Conservation (phyloP, 1,140 invertebrate genomes). For the Trichonephila clavata region DNA sequence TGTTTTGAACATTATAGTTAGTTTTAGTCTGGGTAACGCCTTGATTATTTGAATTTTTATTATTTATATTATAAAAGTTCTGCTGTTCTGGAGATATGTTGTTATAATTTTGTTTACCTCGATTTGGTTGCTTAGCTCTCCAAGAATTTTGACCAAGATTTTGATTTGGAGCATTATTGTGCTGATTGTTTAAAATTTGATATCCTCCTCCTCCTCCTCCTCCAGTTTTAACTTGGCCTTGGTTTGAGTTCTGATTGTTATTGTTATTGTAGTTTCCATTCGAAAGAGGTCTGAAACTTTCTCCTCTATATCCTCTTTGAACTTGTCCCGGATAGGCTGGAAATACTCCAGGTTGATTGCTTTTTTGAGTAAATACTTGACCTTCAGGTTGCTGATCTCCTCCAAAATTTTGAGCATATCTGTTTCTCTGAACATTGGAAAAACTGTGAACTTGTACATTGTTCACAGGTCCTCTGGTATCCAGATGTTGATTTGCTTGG, state of each 20-base stretch:
- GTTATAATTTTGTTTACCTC: constrained; percentile 38
- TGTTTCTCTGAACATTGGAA: constrained; percentile 10
- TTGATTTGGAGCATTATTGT: constrained; percentile 5
- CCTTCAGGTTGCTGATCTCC: constrained; percentile 17
- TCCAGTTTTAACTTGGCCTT: background rate
- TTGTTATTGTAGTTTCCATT: constrained; percentile 15
- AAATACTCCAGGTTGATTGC: background rate
- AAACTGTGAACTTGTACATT: constrained; percentile 20
- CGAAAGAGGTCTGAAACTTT: constrained; percentile 49
- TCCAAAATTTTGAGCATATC: background rate
- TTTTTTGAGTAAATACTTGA: constrained; percentile 9
- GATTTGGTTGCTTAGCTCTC: constrained; percentile 1
- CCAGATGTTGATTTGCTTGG: constrained; percentile 4
- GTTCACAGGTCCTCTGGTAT: constrained; percentile 31
- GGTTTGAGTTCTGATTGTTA: background rate
- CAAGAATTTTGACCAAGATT: constrained; percentile 57
- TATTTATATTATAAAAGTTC: constrained; percentile 52
- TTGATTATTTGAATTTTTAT: constrained; percentile 45
- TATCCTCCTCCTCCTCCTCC: background rate
- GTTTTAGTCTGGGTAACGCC: background rate
- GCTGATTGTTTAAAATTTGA: background rate
- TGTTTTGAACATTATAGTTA: background rate
- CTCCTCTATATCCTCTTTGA: constrained; percentile 44
- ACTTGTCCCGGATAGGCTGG: constrained; percentile 36
- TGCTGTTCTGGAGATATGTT: constrained; percentile 39